Evolutionary conservation across 2,888 invertebrate genomes (phyloP).

Genomic region (Melipona bicolor): DNA sequence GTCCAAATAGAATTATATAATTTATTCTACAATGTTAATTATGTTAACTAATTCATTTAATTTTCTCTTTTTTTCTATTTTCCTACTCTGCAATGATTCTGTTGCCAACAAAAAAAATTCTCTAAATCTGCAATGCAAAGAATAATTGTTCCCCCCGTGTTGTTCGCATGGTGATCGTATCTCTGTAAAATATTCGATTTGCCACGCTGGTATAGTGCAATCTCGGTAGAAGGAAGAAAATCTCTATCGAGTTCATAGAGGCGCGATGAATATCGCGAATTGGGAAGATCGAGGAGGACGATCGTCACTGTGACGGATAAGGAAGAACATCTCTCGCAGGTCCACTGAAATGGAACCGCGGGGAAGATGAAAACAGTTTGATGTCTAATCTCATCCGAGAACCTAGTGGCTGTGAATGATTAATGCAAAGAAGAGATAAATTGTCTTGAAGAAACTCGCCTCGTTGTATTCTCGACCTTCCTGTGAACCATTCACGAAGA

Average conservation of each 20-base stretch:
- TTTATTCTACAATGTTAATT: too few species aligned
- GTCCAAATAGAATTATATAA: too few species aligned
- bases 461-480: too few species aligned
- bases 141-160: neutral
- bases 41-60: too few species aligned
- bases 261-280: conserved; percentile 41
- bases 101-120: too few species aligned
- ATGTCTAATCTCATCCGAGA: neutral
- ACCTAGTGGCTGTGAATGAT: neutral
- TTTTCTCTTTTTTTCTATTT: too few species aligned
- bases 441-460: neutral
- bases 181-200: neutral
- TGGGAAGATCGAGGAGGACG: conserved; percentile 24
- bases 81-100: too few species aligned
- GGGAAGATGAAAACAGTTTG: neutral
- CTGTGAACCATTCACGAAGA: neutral
- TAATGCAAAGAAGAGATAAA: neutral
- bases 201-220: neutral
- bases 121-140: neutral
- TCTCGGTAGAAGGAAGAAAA: neutral
- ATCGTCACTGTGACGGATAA: conserved; percentile 22
- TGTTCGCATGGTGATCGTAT: neutral
- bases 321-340: neutral
- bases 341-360: neutral
- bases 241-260: neutral